Base-by-base conservation (phyloP, 2,113 vertebrate genomes). In the Ondatra zibethicus region DNA sequence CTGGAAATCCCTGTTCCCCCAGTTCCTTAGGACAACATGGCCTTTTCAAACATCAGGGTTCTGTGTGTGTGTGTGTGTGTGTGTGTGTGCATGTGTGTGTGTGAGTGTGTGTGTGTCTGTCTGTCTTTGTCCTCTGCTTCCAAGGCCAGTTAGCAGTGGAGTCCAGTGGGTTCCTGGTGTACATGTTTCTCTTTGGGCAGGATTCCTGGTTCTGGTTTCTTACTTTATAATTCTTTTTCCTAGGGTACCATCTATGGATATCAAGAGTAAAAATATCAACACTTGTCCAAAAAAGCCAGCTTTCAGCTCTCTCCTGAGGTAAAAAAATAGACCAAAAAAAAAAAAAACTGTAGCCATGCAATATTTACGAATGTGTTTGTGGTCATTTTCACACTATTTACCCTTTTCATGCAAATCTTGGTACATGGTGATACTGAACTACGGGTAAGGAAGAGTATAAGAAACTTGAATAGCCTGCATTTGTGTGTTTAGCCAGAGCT, bases 271-370 rank as follows among this genome's bases (percentile, higher is more conserved):
- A 77, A 89, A 82, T 89, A 61, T 95, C 92, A 97, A 77, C 93
- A 33, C 89, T 45, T 98, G 98, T 93, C 77, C 89, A 89, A 63
- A 65, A 63, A 94, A 96, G 94, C 98, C 98, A 52, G 95, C 97
- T 66, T 98, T 98, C 73, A 92, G 89, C 36, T 94, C 97, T 63
- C 96, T 98, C 50, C 84, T 97, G 80, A 98, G 96, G 97, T 98
- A 97, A 97, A 93, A 93, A 75, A 66, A 45, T 31, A 89, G 52
- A 52, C 76, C 10, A 19, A 19, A 85, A n/a, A n/a, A n/a, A n/a
- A n/a, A n/a, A n/a, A 55, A 63, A 33, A 61, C 21, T 10, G 16
- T 77, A 29, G 63, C n/a, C 12, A 5, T 27, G 36, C 23, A 61
- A 31, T 86, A 72, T 75, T 12, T 89, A 77, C 16, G n/a, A 42